phyloP scores from a whole-genome alignment of 2,113 vertebrate species.

The Lutjanus erythropterus region DNA sequence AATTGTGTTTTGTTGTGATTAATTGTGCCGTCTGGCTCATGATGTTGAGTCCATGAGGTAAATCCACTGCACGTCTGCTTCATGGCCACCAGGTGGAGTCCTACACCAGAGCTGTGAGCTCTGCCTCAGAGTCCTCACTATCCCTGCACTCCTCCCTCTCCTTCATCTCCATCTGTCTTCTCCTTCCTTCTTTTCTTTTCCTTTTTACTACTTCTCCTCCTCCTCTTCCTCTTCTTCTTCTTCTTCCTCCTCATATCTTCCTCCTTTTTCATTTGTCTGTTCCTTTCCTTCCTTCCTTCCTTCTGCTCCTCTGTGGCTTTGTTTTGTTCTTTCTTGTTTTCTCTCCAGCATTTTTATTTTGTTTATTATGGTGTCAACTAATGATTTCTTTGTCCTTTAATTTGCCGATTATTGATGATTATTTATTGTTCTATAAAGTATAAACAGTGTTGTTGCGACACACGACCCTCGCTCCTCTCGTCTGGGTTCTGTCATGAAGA shows the following conservation, averaged over 20 bases:
- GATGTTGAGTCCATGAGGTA: neutral
- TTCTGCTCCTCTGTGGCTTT: neutral
- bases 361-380: too few species aligned
- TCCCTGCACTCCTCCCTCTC: neutral
- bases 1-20: too few species aligned
- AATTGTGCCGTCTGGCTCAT: too few species aligned
- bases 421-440: too few species aligned
- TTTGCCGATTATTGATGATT: neutral
- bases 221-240: too few species aligned
- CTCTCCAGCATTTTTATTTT: too few species aligned
- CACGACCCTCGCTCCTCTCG: neutral
- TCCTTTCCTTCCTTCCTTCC: neutral
- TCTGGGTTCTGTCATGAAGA: neutral
- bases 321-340: too few species aligned
- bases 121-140: neutral
- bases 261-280: neutral
- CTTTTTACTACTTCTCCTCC: neutral
- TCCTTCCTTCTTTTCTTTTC: neutral
- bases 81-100: constrained; percentile 56
- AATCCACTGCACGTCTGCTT: neutral
- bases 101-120: neutral
- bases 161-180: neutral
- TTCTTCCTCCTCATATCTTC: neutral
- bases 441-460: too few species aligned
- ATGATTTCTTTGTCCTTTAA: neutral